phyloP scores from a whole-genome alignment of 2,888 invertebrate genomes.

The Lutraria lutraria region DNA sequence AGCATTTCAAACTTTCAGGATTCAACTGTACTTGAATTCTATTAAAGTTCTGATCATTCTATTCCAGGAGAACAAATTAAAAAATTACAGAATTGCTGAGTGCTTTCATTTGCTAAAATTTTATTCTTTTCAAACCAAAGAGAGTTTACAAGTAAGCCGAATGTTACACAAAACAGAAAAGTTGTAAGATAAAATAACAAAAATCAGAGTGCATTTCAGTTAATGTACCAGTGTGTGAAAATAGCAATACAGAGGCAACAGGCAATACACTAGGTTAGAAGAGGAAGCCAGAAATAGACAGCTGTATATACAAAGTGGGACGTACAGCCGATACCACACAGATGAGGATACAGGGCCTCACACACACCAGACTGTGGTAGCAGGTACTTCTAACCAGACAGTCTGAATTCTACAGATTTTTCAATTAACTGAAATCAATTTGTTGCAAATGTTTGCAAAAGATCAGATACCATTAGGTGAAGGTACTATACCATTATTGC shows the following conservation, averaged over 20 bases:
- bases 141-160: too few relatives aligned
- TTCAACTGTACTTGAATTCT: too few relatives aligned
- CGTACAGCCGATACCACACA: not conserved
- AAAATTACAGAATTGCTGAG: too few relatives aligned
- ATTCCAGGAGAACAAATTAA: too few relatives aligned
- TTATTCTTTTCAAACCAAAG: too few relatives aligned
- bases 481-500: not conserved
- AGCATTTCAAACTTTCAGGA: too few relatives aligned
- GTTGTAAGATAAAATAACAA: not conserved
- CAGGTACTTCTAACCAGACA: not conserved
- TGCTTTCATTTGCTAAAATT: too few relatives aligned
- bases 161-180: too few relatives aligned
- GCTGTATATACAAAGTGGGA: not conserved
- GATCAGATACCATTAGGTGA: conserved; percentile 6
- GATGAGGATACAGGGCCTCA: not conserved
- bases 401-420: conserved; percentile 1
- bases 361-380: not conserved
- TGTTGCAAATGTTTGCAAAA: not conserved
- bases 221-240: not conserved
- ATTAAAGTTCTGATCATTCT: too few relatives aligned
- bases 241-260: not conserved
- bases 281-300: not conserved
- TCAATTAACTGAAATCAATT: conserved; percentile 17
- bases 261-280: not conserved
- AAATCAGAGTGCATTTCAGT: not conserved